These are phyloP conservation scores for Bombylius discolor DNA, from an alignment of 2,888 invertebrate genomes.

Conservation along the genomic window DNA sequence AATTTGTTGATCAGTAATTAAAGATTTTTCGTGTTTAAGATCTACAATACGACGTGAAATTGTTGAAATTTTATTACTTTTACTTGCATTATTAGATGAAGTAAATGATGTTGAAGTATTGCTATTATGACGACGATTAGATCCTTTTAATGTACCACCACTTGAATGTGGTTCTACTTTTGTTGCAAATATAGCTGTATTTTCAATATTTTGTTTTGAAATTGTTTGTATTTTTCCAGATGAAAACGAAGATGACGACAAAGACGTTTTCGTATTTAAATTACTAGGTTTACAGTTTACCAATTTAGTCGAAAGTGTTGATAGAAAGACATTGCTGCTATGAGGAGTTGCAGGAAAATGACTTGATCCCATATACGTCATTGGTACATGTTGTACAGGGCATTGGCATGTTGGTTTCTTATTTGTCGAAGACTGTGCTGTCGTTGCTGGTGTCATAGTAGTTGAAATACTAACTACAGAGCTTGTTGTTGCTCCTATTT, in stretches of 20 bases:
- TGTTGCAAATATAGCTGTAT: not conserved
- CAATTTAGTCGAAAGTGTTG: slow-evolving; percentile 23
- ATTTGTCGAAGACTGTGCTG: slow-evolving; percentile 6
- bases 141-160: slow-evolving; percentile 13
- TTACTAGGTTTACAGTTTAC: slow-evolving; percentile 10
- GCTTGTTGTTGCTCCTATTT: slow-evolving; percentile 7
- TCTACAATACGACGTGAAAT: slow-evolving; percentile 35
- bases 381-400: slow-evolving; percentile 37
- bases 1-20: slow-evolving; percentile 8
- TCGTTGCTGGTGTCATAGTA: slow-evolving; percentile 5
- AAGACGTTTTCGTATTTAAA: slow-evolving; percentile 16
- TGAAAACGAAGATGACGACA: slow-evolving; percentile 9
- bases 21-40: slow-evolving; percentile 3
- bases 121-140: slow-evolving; percentile 8
- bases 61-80: slow-evolving; percentile 33
- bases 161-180: slow-evolving; percentile 9
- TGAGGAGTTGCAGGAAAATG: slow-evolving; percentile 23
- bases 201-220: slow-evolving; percentile 2
- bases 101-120: not conserved
- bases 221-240: slow-evolving; percentile 6
- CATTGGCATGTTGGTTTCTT: slow-evolving; percentile 37
- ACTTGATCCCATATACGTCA: slow-evolving; percentile 36
- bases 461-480: slow-evolving; percentile 11
- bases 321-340: slow-evolving; percentile 23
- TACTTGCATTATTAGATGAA: not conserved